A percentile compares a stretch with the other conserved stretches of the same genome.
Conservation (phyloP, 92 coral and sea anemone genomes). For the Virgularia gustaviana region DNA sequence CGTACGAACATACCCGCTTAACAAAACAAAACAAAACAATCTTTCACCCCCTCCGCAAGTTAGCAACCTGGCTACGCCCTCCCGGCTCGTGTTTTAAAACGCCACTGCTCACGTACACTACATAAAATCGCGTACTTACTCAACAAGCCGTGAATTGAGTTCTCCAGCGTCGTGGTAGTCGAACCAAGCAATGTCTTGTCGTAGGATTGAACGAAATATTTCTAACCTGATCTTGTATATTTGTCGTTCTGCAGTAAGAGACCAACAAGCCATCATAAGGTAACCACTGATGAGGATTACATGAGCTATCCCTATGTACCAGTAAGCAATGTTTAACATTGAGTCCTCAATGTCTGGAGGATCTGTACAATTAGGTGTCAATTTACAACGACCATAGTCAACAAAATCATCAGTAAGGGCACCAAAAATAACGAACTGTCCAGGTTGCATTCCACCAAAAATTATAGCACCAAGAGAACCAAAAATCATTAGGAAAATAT, state of each 20-base stretch:
- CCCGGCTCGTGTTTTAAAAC: too few species aligned
- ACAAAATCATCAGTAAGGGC: conserved; percentile 31
- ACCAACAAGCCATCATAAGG: conserved; percentile 48
- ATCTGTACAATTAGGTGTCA: background rate
- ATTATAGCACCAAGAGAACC: conserved; percentile 41
- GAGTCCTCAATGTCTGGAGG: conserved; percentile 29
- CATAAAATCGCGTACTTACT: conserved; percentile 37
- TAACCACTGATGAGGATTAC: conserved; percentile 27
- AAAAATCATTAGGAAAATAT: conserved; percentile 33
- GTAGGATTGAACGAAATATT: conserved; percentile 42
- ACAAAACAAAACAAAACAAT: too few species aligned
- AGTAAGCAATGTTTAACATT: conserved; percentile 33
- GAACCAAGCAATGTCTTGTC: conserved; percentile 60
- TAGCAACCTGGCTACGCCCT: too few species aligned
- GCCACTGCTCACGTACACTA: too few species aligned
- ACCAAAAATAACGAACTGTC: conserved; percentile 92
- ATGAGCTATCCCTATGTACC: conserved; percentile 46
- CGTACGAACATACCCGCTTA: too few species aligned
- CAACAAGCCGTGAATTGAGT: conserved; percentile 44
- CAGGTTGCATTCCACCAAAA: conserved; percentile 61
- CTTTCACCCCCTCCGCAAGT: too few species aligned
- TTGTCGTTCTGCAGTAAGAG: conserved; percentile 42
- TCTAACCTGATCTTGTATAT: conserved; percentile 37
- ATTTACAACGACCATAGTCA: conserved; percentile 34
- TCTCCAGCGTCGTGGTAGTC: conserved; percentile 53